These are phyloP conservation scores for Microchrysa polita DNA, from an alignment of 2,888 invertebrate genomes.

Conservation along the genomic window DNA sequence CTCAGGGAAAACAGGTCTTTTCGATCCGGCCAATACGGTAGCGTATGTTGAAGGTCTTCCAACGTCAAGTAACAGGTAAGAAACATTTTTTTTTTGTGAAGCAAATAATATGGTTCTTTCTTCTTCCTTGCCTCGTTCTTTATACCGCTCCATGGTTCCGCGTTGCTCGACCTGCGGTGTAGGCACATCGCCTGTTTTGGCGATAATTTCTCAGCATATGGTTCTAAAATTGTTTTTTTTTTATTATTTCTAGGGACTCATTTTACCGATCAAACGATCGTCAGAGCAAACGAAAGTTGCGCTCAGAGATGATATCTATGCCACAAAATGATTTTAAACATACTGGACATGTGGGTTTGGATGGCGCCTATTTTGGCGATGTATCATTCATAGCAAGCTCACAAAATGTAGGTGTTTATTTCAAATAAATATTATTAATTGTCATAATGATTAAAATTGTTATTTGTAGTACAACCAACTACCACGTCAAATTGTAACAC, in stretches of 20 bases:
- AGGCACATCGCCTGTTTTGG: too few species aligned
- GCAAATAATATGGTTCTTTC: background rate
- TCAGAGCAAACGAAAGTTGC: slow-evolving; percentile 73
- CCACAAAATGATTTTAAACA: slow-evolving; percentile 98
- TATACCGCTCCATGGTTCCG: too few species aligned
- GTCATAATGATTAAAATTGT: too few species aligned
- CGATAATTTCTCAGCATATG: background rate
- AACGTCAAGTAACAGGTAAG: slow-evolving; percentile 58
- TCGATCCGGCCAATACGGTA: slow-evolving; percentile 89
- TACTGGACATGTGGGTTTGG: slow-evolving; percentile 93
- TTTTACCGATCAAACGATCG: slow-evolving; percentile 70
- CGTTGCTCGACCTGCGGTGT: too few species aligned
- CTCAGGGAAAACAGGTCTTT: slow-evolving; percentile 91
- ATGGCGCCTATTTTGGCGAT: slow-evolving; percentile 97
- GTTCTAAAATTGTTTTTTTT: background rate
- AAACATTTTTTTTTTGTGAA: background rate
- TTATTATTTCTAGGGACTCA: slow-evolving; percentile 66
- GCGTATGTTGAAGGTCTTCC: slow-evolving; percentile 77
- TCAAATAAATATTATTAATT: too few species aligned
- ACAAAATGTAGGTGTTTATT: slow-evolving; percentile 59
- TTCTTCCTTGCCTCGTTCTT: too few species aligned
- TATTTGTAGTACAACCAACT: slow-evolving; percentile 74
- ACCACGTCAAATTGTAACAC: slow-evolving; percentile 88
- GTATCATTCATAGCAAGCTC: slow-evolving; percentile 71
- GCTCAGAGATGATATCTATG: slow-evolving; percentile 93